Percentiles rank a stretch among this genome's conserved stretches.
Evolutionary conservation across 1,140 invertebrate species (phyloP).

Genomic region (Dendroctonus valens): DNA sequence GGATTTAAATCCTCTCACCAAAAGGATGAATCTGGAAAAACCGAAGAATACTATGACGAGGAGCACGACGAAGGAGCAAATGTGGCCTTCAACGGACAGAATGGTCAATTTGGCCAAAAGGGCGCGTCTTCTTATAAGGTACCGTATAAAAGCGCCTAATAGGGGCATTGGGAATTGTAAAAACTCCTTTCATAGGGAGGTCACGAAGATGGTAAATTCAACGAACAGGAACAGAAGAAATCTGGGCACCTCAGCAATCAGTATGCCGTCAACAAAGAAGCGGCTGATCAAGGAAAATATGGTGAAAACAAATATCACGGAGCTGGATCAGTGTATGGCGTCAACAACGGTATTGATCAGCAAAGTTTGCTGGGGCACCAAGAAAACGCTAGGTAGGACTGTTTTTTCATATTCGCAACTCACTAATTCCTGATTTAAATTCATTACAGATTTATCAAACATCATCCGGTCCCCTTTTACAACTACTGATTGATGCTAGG

Average conservation of each 20-base stretch:
- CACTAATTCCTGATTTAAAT: background rate
- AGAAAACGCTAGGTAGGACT: slow-evolving; percentile 42
- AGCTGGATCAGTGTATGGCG: slow-evolving; percentile 54
- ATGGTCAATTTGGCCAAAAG: slow-evolving; percentile 56
- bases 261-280: slow-evolving; percentile 55
- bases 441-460: slow-evolving; percentile 31
- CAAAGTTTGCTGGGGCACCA: slow-evolving; percentile 59
- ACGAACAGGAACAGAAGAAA: slow-evolving; percentile 55
- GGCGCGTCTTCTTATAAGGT: slow-evolving; percentile 53
- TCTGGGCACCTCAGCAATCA: slow-evolving; percentile 56
- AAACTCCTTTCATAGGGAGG: slow-evolving; percentile 48
- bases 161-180: no score
- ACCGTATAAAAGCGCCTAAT: background rate
- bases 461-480: slow-evolving; percentile 35
- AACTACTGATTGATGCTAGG: slow-evolving; percentile 8
- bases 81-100: slow-evolving; percentile 52
- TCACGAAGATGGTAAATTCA: slow-evolving; percentile 56
- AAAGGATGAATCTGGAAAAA: slow-evolving; percentile 66
- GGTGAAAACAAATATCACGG: slow-evolving; percentile 57
- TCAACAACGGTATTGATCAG: slow-evolving; percentile 57
- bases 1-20: slow-evolving; percentile 64
- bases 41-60: slow-evolving; percentile 65
- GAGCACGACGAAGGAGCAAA: slow-evolving; percentile 63
- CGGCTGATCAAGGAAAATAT: slow-evolving; percentile 58
- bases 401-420: background rate